These are phyloP conservation scores for Chrysomallon squamiferum DNA, from an alignment of 1,140 invertebrate species.

Conservation along the genomic window DNA sequence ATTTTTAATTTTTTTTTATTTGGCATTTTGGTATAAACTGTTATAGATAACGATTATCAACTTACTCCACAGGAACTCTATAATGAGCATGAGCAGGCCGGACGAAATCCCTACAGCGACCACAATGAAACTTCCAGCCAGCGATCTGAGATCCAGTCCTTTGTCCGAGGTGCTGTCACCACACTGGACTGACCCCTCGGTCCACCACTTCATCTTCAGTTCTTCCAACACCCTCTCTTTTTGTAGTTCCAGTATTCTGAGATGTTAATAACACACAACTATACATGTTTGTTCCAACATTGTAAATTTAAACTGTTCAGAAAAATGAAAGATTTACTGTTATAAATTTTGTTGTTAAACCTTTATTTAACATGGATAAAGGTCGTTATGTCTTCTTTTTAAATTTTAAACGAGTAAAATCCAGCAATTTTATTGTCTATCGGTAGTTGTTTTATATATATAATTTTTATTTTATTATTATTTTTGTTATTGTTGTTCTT, in stretches of 20 bases:
- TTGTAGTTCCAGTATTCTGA: conserved; percentile 90
- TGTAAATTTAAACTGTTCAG: too few species aligned
- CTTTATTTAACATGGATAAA: too few species aligned
- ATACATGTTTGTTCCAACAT: background rate
- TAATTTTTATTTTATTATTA: too few species aligned
- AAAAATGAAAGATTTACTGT: too few species aligned
- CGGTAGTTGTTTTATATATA: background rate
- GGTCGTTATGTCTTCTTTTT: too few species aligned
- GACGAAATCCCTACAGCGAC: conserved; percentile 22
- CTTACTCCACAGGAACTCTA: conserved; percentile 79
- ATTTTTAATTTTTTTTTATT: too few species aligned
- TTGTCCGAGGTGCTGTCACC: conserved; percentile 62
- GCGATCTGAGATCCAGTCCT: conserved; percentile 27
- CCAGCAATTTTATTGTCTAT: background rate
- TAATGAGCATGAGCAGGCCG: conserved; percentile 60
- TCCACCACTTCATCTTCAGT: conserved; percentile 96
- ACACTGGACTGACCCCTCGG: conserved; percentile 84
- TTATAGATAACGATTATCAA: too few species aligned
- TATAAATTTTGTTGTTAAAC: too few species aligned
- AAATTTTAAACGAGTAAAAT: background rate
- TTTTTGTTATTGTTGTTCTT: too few species aligned
- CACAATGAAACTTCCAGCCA: conserved; percentile 38
- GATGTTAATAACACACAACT: background rate
- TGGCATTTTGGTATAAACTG: too few species aligned
- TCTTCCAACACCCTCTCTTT: conserved; percentile 90